Conservation (phyloP, 2,888 invertebrate genomes). For the Drepana falcataria region DNA sequence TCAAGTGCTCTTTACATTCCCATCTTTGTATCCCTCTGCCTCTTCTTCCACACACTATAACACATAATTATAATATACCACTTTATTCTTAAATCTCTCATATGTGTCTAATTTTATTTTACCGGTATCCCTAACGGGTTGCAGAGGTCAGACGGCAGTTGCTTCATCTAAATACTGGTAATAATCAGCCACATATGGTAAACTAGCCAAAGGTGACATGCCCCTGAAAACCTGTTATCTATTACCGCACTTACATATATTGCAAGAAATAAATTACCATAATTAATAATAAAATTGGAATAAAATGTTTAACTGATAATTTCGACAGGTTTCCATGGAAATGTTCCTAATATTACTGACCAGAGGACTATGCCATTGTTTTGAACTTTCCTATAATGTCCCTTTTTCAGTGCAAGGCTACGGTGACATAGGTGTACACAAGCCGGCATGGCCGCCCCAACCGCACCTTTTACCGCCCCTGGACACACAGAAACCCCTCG, state of each 20-base stretch:
- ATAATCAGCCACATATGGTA: background rate
- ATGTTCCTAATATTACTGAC: background rate
- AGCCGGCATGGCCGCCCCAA: conserved; percentile 66
- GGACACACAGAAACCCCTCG: conserved; percentile 63
- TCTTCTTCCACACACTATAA: no score
- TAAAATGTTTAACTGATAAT: background rate
- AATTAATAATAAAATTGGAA: no score
- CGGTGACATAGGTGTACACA: conserved; percentile 64
- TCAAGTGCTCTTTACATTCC: no score
- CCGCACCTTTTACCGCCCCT: conserved; percentile 62
- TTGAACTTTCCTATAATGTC: conserved; percentile 1
- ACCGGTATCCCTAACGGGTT: background rate
- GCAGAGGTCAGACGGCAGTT: background rate
- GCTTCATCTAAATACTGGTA: background rate
- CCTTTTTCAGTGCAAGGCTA: conserved; percentile 58
- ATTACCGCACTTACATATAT: no score
- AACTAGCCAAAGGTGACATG: background rate
- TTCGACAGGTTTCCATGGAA: background rate
- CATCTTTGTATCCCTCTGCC: no score
- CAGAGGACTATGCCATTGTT: background rate
- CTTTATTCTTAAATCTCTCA: background rate
- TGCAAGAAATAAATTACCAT: no score
- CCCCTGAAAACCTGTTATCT: background rate
- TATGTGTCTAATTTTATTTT: background rate
- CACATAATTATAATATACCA: no score